Conservation (phyloP, 35 echinoderm and acorn worm genomes). For the Diadema setosum region DNA sequence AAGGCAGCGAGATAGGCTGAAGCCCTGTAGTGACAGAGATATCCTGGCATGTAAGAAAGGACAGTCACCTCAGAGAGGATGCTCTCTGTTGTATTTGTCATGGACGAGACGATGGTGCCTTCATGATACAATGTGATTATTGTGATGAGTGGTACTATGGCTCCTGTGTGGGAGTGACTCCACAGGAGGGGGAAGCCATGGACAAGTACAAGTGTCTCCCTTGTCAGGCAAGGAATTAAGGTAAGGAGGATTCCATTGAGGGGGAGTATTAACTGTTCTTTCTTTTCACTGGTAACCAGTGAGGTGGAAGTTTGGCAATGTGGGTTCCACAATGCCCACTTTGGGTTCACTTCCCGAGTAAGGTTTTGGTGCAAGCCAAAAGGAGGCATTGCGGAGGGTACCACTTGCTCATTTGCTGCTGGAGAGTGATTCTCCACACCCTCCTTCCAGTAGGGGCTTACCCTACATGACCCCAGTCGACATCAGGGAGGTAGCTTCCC, state of each 20-base stretch:
- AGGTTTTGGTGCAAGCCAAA: background rate
- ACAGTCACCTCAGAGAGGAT: background rate
- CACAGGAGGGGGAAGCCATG: background rate
- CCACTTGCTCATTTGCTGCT: background rate
- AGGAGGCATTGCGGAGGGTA: background rate
- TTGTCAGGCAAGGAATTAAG: too few species aligned
- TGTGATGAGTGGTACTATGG: constrained; percentile 31
- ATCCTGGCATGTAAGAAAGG: background rate
- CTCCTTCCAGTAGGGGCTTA: background rate
- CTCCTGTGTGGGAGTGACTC: background rate
- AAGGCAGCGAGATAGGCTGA: background rate
- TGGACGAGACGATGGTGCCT: background rate
- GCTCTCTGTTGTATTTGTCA: background rate
- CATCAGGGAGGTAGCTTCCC: background rate
- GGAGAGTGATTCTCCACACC: background rate
- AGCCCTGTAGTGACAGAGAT: background rate
- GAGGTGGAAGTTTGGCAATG: background rate
- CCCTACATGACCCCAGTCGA: background rate
- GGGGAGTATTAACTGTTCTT: background rate
- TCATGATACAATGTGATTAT: background rate
- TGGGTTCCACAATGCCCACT: background rate
- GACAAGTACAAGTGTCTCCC: background rate
- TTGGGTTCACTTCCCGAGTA: background rate
- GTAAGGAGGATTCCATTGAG: too few species aligned
- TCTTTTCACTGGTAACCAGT: background rate